Conservation (phyloP, 2,113 vertebrate species). For the Dendrocopos noguchii region DNA sequence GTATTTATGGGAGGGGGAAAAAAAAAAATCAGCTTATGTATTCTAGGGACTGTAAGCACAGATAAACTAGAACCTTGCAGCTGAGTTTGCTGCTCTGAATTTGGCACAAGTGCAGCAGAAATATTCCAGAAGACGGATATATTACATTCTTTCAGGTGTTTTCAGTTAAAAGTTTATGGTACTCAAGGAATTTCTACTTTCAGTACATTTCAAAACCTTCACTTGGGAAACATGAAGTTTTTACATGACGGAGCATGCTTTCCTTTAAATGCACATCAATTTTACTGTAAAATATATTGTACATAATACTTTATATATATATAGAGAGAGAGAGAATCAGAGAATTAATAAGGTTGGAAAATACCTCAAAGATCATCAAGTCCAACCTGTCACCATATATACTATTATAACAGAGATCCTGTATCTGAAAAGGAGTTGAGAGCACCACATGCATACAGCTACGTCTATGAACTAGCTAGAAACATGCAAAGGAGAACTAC, state of each 20-base stretch:
- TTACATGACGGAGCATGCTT: background rate
- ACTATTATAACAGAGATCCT: background rate
- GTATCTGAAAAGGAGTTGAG: background rate
- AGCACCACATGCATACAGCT: background rate
- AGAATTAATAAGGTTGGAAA: too few relatives aligned
- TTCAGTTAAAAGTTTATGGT: background rate
- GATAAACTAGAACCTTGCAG: background rate
- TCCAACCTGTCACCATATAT: too few relatives aligned
- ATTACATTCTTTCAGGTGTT: slow-evolving; percentile 27
- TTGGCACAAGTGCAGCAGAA: slow-evolving; percentile 6
- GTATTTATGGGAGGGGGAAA: background rate
- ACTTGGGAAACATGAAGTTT: background rate
- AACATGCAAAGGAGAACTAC: background rate
- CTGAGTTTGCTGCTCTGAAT: background rate
- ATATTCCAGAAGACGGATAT: slow-evolving; percentile 3
- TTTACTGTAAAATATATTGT: background rate
- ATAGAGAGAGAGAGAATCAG: background rate
- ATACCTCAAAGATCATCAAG: too few relatives aligned
- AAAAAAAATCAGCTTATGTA: background rate
- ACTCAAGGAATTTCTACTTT: slow-evolving; percentile 17
- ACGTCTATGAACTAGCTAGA: background rate
- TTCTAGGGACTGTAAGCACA: background rate
- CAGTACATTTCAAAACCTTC: background rate
- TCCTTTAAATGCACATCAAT: background rate
- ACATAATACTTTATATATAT: background rate